phyloP scores from a whole-genome alignment of 1,140 invertebrate genomes.

The Mactra quadrangularis region DNA sequence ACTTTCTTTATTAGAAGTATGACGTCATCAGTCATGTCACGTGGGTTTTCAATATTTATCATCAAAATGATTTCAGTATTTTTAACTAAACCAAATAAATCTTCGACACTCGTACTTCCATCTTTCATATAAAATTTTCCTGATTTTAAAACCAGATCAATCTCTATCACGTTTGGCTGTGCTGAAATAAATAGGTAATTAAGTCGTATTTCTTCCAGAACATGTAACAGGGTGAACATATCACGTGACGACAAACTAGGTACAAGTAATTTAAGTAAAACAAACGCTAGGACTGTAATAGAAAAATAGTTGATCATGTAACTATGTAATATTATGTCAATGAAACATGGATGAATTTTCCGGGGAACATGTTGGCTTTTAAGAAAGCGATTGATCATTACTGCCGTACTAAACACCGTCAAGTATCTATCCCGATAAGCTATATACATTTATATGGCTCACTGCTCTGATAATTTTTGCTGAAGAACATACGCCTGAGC shows the following conservation, averaged over 20 bases:
- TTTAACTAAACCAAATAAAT: background rate
- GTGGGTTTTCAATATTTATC: background rate
- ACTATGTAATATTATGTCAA: background rate
- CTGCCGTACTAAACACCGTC: too few relatives aligned
- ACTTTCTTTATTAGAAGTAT: background rate
- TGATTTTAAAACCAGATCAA: background rate
- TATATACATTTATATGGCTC: too few relatives aligned
- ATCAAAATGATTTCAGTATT: background rate
- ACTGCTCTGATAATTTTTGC: too few relatives aligned
- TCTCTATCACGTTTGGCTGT: background rate
- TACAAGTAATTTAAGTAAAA: background rate
- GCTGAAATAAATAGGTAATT: too few relatives aligned
- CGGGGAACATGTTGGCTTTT: too few relatives aligned
- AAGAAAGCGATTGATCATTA: too few relatives aligned
- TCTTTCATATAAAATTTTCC: background rate
- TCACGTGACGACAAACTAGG: background rate
- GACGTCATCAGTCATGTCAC: background rate
- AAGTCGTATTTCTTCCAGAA: too few relatives aligned
- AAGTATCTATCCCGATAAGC: too few relatives aligned
- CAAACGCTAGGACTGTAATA: background rate
- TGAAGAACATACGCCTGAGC: too few relatives aligned
- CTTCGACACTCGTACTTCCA: background rate
- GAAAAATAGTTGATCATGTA: background rate
- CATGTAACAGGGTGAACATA: too few relatives aligned
- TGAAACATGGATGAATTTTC: background rate